phyloP scores from a whole-genome alignment of 1,140 invertebrate genomes.

The Stegodyphus dumicola region DNA sequence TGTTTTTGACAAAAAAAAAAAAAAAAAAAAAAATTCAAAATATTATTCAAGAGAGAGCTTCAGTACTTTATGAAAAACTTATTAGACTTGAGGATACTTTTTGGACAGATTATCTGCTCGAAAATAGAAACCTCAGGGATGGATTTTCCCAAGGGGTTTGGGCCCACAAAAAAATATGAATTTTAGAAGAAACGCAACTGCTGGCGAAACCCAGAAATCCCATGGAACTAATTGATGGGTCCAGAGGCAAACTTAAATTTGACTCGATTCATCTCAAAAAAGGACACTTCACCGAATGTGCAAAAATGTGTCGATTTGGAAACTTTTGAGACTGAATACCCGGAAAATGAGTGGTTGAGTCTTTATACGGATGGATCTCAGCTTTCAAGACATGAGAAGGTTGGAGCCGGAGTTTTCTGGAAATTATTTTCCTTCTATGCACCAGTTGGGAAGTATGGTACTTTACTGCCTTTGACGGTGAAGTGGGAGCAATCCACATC shows the following conservation, averaged over 20 bases:
- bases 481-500: neutral
- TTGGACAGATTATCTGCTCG: neutral
- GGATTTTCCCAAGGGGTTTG: neutral
- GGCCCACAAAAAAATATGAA: neutral
- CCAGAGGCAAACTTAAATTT: neutral
- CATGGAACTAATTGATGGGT: neutral
- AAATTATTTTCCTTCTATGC: conserved; percentile 17
- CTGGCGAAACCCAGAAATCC: neutral
- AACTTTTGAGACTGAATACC: neutral
- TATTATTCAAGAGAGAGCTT: neutral
- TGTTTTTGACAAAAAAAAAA: conserved; percentile 1
- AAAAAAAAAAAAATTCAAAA: neutral
- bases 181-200: neutral
- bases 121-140: conserved; percentile 16
- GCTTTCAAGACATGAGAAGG: neutral
- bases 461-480: neutral
- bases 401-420: conserved; percentile 2
- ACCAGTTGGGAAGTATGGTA: conserved; percentile 7
- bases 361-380: conserved; percentile 7
- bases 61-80: conserved; percentile 1
- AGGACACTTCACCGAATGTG: neutral
- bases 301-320: neutral
- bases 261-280: conserved; percentile 7
- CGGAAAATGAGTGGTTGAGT: conserved; percentile 6
- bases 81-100: neutral